Percentiles rank a stretch among this genome's conserved stretches.
Conservation (phyloP, 92 coral and sea anemone genomes). For the Heliopora coerulea region DNA sequence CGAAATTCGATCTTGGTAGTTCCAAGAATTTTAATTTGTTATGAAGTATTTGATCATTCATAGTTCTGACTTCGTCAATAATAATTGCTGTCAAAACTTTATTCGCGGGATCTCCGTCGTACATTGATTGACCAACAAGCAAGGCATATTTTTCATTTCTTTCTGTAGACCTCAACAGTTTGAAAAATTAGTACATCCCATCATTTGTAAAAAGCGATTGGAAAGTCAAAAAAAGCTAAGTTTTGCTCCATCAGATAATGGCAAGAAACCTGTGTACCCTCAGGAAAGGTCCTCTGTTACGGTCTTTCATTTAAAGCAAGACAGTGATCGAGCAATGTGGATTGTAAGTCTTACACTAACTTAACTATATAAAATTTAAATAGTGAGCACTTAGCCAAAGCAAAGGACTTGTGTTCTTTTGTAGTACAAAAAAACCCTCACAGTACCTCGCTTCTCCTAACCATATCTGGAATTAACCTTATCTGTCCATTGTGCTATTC, state of each 20-base stretch:
- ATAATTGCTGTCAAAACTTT: no score
- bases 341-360: slow-evolving; percentile 3
- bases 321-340: slow-evolving; percentile 34
- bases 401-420: neutral
- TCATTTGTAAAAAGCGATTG: slow-evolving; percentile 26
- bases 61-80: no score
- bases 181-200: slow-evolving; percentile 12
- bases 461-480: no score
- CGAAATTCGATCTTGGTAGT: no score
- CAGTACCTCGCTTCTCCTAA: no score
- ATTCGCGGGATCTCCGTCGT: no score
- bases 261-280: neutral
- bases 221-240: neutral
- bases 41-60: no score
- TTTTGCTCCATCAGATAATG: neutral
- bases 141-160: neutral
- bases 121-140: no score
- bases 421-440: no score
- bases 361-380: no score
- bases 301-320: neutral
- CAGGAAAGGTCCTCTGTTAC: neutral
- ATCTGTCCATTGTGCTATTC: no score
- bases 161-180: slow-evolving; percentile 7
- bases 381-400: neutral
- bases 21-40: no score